Conservation (phyloP, 2,888 invertebrate species). For the Andrena bucephala region DNA sequence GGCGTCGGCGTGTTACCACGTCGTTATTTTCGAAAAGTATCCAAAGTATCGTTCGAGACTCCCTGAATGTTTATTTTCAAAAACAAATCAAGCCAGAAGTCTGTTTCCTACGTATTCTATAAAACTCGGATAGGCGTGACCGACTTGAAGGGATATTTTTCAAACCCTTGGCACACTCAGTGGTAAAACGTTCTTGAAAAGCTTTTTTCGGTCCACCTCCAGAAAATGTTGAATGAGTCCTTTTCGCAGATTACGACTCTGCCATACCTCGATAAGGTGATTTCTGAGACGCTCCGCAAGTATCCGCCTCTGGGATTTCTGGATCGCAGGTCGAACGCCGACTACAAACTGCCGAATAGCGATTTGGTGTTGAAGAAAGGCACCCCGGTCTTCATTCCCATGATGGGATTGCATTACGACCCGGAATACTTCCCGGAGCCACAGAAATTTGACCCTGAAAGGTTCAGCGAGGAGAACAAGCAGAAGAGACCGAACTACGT, state of each 20-base stretch:
- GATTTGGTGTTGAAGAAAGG: conserved; percentile 78
- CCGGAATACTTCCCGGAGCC: conserved; percentile 83
- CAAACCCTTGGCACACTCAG: no score
- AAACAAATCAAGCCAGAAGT: no score
- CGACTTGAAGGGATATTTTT: no score
- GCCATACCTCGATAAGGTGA: conserved; percentile 77
- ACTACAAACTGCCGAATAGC: conserved; percentile 77
- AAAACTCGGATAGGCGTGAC: no score
- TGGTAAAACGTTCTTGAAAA: no score
- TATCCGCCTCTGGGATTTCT: conserved; percentile 81
- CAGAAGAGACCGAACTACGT: conserved; percentile 70
- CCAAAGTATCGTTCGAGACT: no score
- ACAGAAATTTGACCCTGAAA: conserved; percentile 83
- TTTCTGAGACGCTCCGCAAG: conserved; percentile 83
- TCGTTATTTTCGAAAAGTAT: no score
- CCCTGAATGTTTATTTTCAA: no score
- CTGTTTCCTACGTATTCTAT: no score
- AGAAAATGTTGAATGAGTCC: not conserved
- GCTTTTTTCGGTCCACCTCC: no score
- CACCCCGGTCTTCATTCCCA: conserved; percentile 79
- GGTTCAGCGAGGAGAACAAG: conserved; percentile 82
- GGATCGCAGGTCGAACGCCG: conserved; percentile 71
- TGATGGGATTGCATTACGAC: conserved; percentile 82
- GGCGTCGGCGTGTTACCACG: no score
- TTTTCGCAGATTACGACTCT: conserved; percentile 41